phyloP scores from a whole-genome alignment of 2,888 invertebrate genomes.

The Atherix ibis region DNA sequence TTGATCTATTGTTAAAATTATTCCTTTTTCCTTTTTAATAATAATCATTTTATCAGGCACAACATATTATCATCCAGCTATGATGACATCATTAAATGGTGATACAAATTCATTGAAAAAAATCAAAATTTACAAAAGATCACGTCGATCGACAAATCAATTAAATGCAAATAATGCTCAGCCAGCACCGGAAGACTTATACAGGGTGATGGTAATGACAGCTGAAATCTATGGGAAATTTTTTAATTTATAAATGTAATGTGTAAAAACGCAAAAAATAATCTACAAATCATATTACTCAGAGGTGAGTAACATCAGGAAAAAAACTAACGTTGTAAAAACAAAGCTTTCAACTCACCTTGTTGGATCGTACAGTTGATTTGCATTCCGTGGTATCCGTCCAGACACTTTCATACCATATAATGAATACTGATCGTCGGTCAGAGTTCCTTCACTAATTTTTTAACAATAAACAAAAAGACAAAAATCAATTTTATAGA shows the following conservation, averaged over 20 bases:
- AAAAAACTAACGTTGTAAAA: too few relatives aligned
- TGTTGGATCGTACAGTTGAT: conserved; percentile 33
- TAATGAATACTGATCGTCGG: conserved; percentile 54
- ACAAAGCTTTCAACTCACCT: too few relatives aligned
- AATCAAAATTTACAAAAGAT: conserved; percentile 27
- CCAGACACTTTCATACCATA: conserved; percentile 51
- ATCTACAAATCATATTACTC: too few relatives aligned
- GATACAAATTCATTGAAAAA: conserved; percentile 21
- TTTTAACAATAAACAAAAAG: background rate
- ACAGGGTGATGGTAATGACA: conserved; percentile 27
- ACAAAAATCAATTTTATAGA: too few relatives aligned
- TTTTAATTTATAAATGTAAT: too few relatives aligned
- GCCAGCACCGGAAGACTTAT: conserved; percentile 27
- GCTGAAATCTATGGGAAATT: conserved; percentile 32
- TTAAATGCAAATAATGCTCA: conserved; percentile 18
- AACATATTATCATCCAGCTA: conserved; percentile 29
- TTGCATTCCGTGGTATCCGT: conserved; percentile 35
- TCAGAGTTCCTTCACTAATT: conserved; percentile 46
- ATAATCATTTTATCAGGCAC: conserved; percentile 22
- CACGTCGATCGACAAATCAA: conserved; percentile 12
- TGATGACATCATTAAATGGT: conserved; percentile 16
- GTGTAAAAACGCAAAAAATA: too few relatives aligned
- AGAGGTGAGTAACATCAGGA: too few relatives aligned
- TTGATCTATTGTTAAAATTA: background rate
- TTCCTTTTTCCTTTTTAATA: background rate